Evolutionary conservation across 2,113 vertebrate species (phyloP).

Genomic region (Hemiscyllium ocellatum): DNA sequence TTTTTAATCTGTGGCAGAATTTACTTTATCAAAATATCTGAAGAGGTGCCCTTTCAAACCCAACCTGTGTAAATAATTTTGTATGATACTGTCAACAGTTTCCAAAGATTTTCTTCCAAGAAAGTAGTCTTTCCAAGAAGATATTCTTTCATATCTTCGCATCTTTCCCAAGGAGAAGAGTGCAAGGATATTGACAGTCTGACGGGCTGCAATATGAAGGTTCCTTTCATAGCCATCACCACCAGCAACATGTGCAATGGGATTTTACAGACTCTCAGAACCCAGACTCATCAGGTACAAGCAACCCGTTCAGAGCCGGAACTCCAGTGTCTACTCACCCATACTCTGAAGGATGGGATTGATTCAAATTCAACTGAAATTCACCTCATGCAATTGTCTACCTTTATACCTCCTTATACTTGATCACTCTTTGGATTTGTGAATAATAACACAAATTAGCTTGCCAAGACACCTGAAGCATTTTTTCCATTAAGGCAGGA

Average conservation of each 20-base stretch:
- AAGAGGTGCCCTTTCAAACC: neutral
- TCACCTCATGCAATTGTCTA: neutral
- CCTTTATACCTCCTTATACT: neutral
- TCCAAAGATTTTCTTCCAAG: neutral
- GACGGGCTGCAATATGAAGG: neutral
- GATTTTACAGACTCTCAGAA: neutral
- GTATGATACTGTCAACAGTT: neutral
- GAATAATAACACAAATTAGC: neutral
- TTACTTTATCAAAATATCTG: neutral
- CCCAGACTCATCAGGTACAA: neutral
- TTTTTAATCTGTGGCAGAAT: neutral
- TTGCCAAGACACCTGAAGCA: neutral
- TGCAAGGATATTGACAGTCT: neutral
- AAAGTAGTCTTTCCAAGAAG: neutral
- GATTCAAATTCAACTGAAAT: neutral
- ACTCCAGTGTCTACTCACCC: neutral
- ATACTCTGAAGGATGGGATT: neutral
- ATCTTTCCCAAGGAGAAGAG: neutral
- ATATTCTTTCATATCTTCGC: neutral
- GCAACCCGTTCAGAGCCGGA: neutral
- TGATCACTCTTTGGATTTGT: neutral
- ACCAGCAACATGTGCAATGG: neutral
- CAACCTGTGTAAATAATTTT: neutral
- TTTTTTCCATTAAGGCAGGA: neutral
- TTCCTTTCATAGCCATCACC: neutral